These are phyloP conservation scores for Aproaerema taeniolella DNA, from an alignment of 2,888 invertebrate genomes.

Conservation along the genomic window DNA sequence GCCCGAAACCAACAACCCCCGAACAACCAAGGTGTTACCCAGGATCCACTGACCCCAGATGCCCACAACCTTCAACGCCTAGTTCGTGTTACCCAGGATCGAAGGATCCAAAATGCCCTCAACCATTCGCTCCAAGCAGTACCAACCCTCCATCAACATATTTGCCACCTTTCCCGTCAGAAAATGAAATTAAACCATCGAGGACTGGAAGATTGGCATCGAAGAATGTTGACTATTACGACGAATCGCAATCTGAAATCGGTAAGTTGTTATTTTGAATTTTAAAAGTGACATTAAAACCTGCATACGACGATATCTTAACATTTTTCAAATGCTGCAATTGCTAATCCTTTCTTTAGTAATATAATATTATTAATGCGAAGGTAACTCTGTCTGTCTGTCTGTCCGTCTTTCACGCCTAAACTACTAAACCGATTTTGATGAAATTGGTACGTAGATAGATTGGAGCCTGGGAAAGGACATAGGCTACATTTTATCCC, in stretches of 20 bases:
- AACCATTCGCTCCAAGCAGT: constrained; percentile 60
- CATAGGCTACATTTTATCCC: too few species aligned
- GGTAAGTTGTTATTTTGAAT: constrained; percentile 36
- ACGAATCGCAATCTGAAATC: constrained; percentile 42
- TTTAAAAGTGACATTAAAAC: not conserved
- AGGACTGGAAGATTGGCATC: constrained; percentile 41
- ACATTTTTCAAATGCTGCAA: too few species aligned
- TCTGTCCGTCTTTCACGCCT: too few species aligned
- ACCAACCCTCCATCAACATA: constrained; percentile 65
- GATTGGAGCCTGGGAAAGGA: too few species aligned
- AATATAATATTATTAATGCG: too few species aligned
- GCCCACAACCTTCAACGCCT: constrained; percentile 29
- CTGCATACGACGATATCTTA: too few species aligned
- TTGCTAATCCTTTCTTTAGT: too few species aligned
- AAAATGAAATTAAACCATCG: constrained; percentile 52
- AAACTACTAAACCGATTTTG: too few species aligned
- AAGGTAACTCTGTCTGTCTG: too few species aligned
- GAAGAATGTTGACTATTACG: constrained; percentile 43
- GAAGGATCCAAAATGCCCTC: constrained; percentile 56
- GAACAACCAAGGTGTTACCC: constrained; percentile 37
- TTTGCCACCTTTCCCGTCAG: constrained; percentile 62
- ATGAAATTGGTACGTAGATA: too few species aligned
- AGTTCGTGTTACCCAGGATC: constrained; percentile 55
- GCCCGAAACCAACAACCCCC: constrained; percentile 28
- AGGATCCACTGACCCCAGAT: constrained; percentile 38